A percentile compares a stretch with the other conserved stretches of the same genome.
These are phyloP conservation scores for Zosterops lateralis DNA, from an alignment of 2,113 vertebrate species.

Conservation along the genomic window DNA sequence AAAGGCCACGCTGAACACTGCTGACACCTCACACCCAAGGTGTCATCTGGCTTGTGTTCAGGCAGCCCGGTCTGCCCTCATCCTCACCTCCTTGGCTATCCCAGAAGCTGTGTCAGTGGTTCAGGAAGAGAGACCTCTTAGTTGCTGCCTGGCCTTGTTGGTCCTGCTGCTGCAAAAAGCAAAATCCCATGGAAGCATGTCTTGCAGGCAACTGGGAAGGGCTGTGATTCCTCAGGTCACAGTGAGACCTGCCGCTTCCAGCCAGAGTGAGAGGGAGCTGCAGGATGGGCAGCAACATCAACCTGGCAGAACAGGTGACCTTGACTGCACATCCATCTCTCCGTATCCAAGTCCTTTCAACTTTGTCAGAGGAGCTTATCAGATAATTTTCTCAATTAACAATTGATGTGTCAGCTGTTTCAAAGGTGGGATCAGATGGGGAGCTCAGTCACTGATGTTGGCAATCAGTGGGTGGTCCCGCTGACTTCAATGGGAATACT, in stretches of 20 bases:
- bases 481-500: neutral
- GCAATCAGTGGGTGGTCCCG: rapidly evolving
- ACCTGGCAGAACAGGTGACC: neutral
- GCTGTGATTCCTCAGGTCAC: neutral
- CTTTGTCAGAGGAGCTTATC: neutral
- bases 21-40: neutral
- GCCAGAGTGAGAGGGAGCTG: neutral
- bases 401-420: neutral
- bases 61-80: neutral
- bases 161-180: neutral
- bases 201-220: too few relatives aligned
- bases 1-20: neutral
- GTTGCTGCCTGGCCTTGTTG: neutral
- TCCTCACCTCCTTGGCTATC: neutral
- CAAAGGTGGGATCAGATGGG: neutral
- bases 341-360: neutral
- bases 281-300: neutral
- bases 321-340: neutral
- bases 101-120: neutral
- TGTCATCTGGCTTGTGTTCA: neutral
- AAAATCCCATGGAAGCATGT: neutral
- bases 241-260: neutral
- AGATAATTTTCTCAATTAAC: neutral
- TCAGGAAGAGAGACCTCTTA: neutral
- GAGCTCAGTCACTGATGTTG: rapidly evolving